Evolutionary conservation across 2,888 invertebrate species (phyloP), one percentile per base, ranked within the genome.

Genomic region (Cordilura impudica): DNA sequence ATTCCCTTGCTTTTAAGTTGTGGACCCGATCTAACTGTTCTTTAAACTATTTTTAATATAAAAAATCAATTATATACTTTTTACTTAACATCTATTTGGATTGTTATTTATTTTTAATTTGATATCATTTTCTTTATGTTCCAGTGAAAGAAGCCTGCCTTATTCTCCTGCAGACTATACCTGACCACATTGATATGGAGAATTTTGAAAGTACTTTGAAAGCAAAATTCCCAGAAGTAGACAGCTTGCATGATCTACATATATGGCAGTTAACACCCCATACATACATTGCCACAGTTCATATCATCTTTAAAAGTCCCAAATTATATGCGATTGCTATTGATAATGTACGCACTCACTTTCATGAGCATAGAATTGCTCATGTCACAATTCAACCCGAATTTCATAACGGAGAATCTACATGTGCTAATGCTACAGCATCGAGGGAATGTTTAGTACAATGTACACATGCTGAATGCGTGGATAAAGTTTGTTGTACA

Each of bases 101-200:
- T n/a, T n/a, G n/a, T n/a, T n/a, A n/a, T n/a, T n/a, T n/a, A n/a
- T n/a, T 21, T 63, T 16, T 66, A 4, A 26, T 26, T 23, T 26
- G 39, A 18, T 14, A 14, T 45, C n/a, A 2, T 39, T 81, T 78
- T 83, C 90, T 89, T 39, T 53, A 35, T 18, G 18, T 84, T 84
- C 45, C 90, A 97, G 97, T 97, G 93, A 95, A 95, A 83, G 95
- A 97, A 88, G 96, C 97, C 10, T 95, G 96, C 4, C 90, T 96
- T 69, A 96, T 98, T 84, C 91, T 98, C 0, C 92, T 98, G 18
- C 97, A 98, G 90, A 98, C 97, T 0, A 97, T 98, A 74, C 98
- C 98, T 0, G 95, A 94, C 83, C 95, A 96, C 12, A 94, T 98
- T 81, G 94, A 97, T 85, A 94, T 96, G 49, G 92, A 93, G 81